Evolutionary conservation across 2,797 vertebrate genomes (phyloP).

Genomic region (Novumbra hubbsi): DNA sequence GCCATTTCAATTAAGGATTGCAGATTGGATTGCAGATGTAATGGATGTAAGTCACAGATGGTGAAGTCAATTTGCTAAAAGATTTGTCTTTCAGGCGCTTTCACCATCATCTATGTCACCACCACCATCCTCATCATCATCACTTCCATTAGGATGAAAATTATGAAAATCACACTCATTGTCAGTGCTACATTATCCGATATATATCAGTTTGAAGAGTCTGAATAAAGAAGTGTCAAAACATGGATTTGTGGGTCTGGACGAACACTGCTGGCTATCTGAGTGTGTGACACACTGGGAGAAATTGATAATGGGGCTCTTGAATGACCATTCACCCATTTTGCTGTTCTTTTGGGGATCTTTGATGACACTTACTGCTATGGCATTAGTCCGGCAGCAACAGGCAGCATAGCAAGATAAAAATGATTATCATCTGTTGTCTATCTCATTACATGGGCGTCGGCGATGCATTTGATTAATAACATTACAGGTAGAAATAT

Average conservation of each 20-base stretch:
- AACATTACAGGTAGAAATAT: no score
- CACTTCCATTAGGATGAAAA: neutral
- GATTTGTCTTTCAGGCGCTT: neutral
- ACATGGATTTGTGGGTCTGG: no score
- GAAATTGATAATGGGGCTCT: conserved; percentile 61
- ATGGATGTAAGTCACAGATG: conserved; percentile 35
- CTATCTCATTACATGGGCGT: conserved; percentile 18
- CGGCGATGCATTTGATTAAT: no score
- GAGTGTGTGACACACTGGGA: conserved; percentile 65
- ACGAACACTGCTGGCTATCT: conserved; percentile 56
- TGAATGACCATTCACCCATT: conserved; percentile 62
- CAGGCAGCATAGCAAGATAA: conserved; percentile 63
- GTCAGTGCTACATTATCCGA: neutral
- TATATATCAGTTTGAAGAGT: neutral
- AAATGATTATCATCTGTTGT: conserved; percentile 75
- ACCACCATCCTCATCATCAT: neutral
- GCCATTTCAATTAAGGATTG: neutral
- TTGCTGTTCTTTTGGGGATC: conserved; percentile 64
- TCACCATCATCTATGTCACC: conserved; percentile 9
- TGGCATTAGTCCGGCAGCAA: conserved; percentile 65
- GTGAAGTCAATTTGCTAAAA: conserved; percentile 31
- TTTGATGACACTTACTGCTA: conserved; percentile 74
- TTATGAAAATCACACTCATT: neutral
- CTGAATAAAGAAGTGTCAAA: neutral
- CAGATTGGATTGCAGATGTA: conserved; percentile 32